phyloP scores from a whole-genome alignment of 2,888 invertebrate species.

The Cryptocephalus moraei region DNA sequence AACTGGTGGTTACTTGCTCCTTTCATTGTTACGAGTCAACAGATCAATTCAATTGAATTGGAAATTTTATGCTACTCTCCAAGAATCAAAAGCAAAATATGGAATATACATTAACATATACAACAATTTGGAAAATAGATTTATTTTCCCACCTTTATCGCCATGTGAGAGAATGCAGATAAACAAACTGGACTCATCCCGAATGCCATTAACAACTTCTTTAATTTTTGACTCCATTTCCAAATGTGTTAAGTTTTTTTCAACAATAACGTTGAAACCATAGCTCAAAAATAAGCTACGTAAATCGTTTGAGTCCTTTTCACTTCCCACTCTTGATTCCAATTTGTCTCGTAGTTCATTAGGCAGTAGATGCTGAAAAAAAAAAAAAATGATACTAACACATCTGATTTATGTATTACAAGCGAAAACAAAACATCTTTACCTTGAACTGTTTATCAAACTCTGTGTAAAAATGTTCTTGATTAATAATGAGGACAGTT shows the following conservation, averaged over 20 bases:
- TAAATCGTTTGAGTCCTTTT: slow-evolving; percentile 30
- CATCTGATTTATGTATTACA: too few species aligned
- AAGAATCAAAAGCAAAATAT: slow-evolving; percentile 1
- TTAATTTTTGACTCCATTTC: slow-evolving; percentile 24
- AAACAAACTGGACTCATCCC: slow-evolving; percentile 33
- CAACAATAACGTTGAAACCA: slow-evolving; percentile 29
- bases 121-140: background rate
- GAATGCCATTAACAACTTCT: slow-evolving; percentile 21
- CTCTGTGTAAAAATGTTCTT: slow-evolving; percentile 30
- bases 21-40: background rate
- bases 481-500: slow-evolving; percentile 37
- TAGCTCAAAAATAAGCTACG: slow-evolving; percentile 30
- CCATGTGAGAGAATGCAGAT: slow-evolving; percentile 41
- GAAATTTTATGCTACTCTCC: background rate
- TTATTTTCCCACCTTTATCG: slow-evolving; percentile 24
- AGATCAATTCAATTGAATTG: too few species aligned
- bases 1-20: too few species aligned
- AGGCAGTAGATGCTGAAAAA: slow-evolving; percentile 24
- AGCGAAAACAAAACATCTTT: background rate
- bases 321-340: slow-evolving; percentile 33
- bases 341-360: slow-evolving; percentile 13
- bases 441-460: slow-evolving; percentile 11
- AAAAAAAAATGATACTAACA: slow-evolving; percentile 5
- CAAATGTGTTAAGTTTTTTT: slow-evolving; percentile 26
- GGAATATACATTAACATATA: background rate